phyloP scores from a whole-genome alignment of 2,888 invertebrate genomes.

The Acanthosoma haemorrhoidale region DNA sequence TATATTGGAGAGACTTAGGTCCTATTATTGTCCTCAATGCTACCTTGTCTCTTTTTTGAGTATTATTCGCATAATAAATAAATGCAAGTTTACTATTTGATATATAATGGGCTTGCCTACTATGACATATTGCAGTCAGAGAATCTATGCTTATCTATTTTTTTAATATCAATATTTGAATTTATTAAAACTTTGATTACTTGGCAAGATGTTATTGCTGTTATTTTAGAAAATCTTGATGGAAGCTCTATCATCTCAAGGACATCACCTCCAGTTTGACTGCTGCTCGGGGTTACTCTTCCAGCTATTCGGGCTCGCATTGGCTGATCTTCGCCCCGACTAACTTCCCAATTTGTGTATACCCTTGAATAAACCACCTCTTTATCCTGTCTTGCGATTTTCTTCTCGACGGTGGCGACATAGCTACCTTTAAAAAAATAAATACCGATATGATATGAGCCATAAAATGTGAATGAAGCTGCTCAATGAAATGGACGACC shows the following conservation, averaged over 20 bases:
- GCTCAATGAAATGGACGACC: not conserved
- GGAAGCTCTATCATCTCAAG: constrained; percentile 72
- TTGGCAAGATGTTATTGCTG: constrained; percentile 58
- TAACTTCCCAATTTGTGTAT: constrained; percentile 68
- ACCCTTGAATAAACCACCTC: constrained; percentile 56
- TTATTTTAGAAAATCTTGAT: constrained; percentile 51
- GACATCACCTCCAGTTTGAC: constrained; percentile 42
- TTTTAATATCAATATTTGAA: too few species aligned
- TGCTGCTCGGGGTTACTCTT: constrained; percentile 61
- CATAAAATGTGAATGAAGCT: not conserved
- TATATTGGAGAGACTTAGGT: too few species aligned
- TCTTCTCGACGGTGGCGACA: constrained; percentile 60
- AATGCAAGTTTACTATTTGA: too few species aligned
- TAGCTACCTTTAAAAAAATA: constrained; percentile 53
- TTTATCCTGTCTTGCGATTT: constrained; percentile 47
- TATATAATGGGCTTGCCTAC: too few species aligned
- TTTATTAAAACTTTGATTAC: too few species aligned
- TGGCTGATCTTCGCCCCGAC: constrained; percentile 46
- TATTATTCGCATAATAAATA: too few species aligned
- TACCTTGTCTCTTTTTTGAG: too few species aligned
- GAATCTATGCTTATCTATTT: too few species aligned
- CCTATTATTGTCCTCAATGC: too few species aligned
- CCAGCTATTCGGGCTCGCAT: constrained; percentile 69
- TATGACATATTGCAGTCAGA: too few species aligned
- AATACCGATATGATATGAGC: too few species aligned